These are phyloP conservation scores for Ceriagrion tenellum DNA, from an alignment of 2,888 invertebrate species.

Conservation along the genomic window DNA sequence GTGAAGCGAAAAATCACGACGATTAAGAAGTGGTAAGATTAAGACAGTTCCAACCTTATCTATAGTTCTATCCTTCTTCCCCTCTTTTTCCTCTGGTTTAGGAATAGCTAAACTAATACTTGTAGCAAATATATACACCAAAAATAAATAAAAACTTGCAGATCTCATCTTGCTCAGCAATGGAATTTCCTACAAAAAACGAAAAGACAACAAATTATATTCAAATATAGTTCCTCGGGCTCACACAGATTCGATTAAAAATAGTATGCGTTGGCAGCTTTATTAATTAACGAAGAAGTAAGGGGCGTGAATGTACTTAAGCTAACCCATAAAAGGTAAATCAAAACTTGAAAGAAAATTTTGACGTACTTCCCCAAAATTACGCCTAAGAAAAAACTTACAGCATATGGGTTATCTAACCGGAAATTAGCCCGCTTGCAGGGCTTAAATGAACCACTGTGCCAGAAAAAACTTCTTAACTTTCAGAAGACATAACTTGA, in stretches of 20 bases:
- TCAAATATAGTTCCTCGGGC: neutral
- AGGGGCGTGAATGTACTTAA: neutral
- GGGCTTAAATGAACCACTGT: neutral
- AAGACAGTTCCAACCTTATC: slow-evolving; percentile 76
- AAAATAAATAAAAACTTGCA: slow-evolving; percentile 37
- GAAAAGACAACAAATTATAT: neutral
- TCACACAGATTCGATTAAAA: too few relatives aligned
- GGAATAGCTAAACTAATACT: slow-evolving; percentile 82
- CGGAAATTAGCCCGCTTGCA: neutral
- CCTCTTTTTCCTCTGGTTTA: slow-evolving; percentile 83
- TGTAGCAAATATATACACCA: slow-evolving; percentile 71
- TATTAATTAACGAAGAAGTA: neutral
- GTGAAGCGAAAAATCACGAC: neutral
- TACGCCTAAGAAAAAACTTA: neutral
- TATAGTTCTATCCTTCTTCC: slow-evolving; percentile 81
- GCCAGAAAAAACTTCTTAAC: neutral
- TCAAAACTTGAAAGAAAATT: slow-evolving; percentile 61
- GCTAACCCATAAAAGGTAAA: neutral
- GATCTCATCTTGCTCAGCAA: slow-evolving; percentile 50
- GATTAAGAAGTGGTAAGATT: neutral
- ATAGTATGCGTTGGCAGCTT: neutral
- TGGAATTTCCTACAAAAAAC: neutral
- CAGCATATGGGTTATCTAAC: neutral
- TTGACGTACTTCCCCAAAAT: neutral
- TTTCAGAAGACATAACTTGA: slow-evolving; percentile 41